These are phyloP conservation scores for cattle (Bos taurus) DNA, from an alignment of 2,113 vertebrate species.

Conservation along the genomic window ARS-UCD2.0 NC_037350.1:551001-551500, in stretches of 20 bases:
- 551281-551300: neutral
- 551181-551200: neutral
- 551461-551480: neutral
- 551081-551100: neutral
- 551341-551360: neutral
- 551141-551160: neutral
- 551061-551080: neutral
- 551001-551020: neutral
- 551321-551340: neutral
- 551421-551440: neutral
- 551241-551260: neutral
- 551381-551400: neutral
- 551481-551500: neutral
- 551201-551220: neutral
- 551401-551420: neutral
- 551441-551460: neutral
- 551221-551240: neutral
- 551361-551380: neutral
- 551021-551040: neutral
- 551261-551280: neutral
- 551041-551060: neutral
- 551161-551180: neutral
- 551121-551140: neutral
- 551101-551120: neutral
- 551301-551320: neutral